Evolutionary conservation across 1,140 invertebrate genomes (phyloP), one percentile per base, ranked within the genome.

Genomic region (Drosophila virilis): DNA sequence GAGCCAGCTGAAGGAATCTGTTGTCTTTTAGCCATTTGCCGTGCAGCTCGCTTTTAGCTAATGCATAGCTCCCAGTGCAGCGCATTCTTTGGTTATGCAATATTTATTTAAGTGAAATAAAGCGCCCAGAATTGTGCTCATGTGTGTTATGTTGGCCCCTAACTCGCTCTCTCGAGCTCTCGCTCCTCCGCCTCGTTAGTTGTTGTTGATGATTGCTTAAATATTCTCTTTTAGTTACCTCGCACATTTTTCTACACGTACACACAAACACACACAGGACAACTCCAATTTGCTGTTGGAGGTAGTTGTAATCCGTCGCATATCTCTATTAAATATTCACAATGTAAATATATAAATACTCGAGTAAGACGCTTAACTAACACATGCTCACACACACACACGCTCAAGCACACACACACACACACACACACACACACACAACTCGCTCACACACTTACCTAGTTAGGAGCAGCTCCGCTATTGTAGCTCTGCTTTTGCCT

Each of bases 321-420:
- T 89, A 83, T 86, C 83, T 77, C 76, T 73, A 86, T 86, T 86
- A 86, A 86, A 86, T 89, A 88, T 86, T 83, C 83, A 77, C 83
- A 88, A 86, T 89, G 83, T 89, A 86, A 86, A 86, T 86, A 88
- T 80, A 89, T 88, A 86, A 86, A 86, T 86, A 89, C 83, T 78
- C 83, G 50, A 86, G 84, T 86, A 86, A 86, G 83, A 88, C 66
- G 83, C 83, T 86, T 86, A 86, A 88, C 76, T 65, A 43, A 80
- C 68, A 69, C 69, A 77, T 50, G 60, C 75, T 40, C 62, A 45
- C 45, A 55, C 58, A 35, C 35, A 51, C 28, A 59, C 45, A 51
- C 50, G n/a, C 51, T 54, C 43, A 48, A 50, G 10, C 17, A 17
- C 60, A 13, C 57, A 40, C 59, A 50, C 46, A 60, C 45, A 43